Evolutionary conservation across 2,888 invertebrate species (phyloP).

Genomic region (Sphaerophoria rueppellii): DNA sequence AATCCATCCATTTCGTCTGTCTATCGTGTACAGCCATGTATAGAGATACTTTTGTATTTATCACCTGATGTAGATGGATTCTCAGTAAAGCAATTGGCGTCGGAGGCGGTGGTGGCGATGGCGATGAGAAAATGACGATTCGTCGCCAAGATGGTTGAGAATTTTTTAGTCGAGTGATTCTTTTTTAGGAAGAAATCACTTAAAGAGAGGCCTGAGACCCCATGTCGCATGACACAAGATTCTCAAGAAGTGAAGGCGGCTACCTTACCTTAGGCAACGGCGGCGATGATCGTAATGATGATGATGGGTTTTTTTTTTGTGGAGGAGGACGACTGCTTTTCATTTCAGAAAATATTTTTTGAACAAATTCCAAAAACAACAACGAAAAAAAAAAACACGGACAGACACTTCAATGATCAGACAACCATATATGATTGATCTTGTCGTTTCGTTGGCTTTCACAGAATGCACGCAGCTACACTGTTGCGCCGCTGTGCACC

Average conservation of each 20-base stretch:
- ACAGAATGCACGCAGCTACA: not conserved
- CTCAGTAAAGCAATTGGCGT: slow-evolving; percentile 4
- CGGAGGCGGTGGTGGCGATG: slow-evolving; percentile 37
- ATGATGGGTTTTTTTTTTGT: slow-evolving; percentile 1
- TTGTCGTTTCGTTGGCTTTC: slow-evolving; percentile 54
- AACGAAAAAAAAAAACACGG: slow-evolving; percentile 59
- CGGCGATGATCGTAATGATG: not conserved
- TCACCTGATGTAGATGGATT: slow-evolving; percentile 36
- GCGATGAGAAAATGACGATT: slow-evolving; percentile 5
- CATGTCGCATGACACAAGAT: slow-evolving; percentile 67
- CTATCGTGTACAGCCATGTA: slow-evolving; percentile 41
- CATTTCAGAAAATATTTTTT: slow-evolving; percentile 32
- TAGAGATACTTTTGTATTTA: slow-evolving; percentile 32
- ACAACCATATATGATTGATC: slow-evolving; percentile 80
- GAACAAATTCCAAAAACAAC: slow-evolving; percentile 62
- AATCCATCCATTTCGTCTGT: slow-evolving; percentile 65
- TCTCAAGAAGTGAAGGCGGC: slow-evolving; percentile 61
- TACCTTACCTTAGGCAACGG: slow-evolving; percentile 23
- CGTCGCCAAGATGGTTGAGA: slow-evolving; percentile 40
- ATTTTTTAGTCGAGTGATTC: slow-evolving; percentile 42
- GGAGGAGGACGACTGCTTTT: slow-evolving; percentile 22
- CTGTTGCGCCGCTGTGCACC: too few relatives aligned
- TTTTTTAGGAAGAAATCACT: slow-evolving; percentile 68
- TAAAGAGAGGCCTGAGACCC: slow-evolving; percentile 54
- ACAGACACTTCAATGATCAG: slow-evolving; percentile 79